Base-by-base conservation (phyloP, 2,888 invertebrate species). In the Napeogenes inachia region DNA sequence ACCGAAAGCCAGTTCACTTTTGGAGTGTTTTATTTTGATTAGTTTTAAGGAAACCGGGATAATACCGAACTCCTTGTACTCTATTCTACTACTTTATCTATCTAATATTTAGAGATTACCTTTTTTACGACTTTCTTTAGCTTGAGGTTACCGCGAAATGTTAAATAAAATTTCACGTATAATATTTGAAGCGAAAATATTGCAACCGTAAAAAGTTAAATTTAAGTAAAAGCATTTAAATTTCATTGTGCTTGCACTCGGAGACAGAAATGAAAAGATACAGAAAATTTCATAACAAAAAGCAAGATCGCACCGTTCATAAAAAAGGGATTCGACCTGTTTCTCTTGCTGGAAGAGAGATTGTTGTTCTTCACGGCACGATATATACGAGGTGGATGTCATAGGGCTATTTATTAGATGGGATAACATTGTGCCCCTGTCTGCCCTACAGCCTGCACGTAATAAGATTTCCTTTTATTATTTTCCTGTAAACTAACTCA, bases 401-500 rank as follows among this genome's bases (percentile, higher is more conserved):
- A 86, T 84, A 81, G 77, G 73, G 83, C 85, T 83, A 87, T 87
- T 87, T 85, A 86, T 88, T 84, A 87, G 81, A 82, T 75, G 79
- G 82, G 84, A 84, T 86, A 87, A 88, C 87, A 86, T 84, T 87
- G 87, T 87, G 83, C 78, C 79, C 71, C 72, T 75, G 75, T 74
- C 75, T 76, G 74, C 70, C 73, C 72, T 74, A 72, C 77, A 75
- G 79, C 79, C 76, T 78, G 75, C 75, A 66, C 77, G 80, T 85
- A 86, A 86, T 87, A 82, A 82, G 81, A 83, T 86, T 85, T 82
- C 73, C 70, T 70, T 84, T 84, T 83, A 80, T 85, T 80, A 85
- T 85, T 85, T 85, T 82, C 79, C 75, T 83, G 84, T 85, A 85
- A 87, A 86, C 84, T 84, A 84, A 83, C 85, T 85, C 82, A 85